Evolutionary conservation across 92 coral and sea anemone genomes (phyloP), one percentile per base, ranked within the genome.

Genomic region (Palythoa grandis): DNA sequence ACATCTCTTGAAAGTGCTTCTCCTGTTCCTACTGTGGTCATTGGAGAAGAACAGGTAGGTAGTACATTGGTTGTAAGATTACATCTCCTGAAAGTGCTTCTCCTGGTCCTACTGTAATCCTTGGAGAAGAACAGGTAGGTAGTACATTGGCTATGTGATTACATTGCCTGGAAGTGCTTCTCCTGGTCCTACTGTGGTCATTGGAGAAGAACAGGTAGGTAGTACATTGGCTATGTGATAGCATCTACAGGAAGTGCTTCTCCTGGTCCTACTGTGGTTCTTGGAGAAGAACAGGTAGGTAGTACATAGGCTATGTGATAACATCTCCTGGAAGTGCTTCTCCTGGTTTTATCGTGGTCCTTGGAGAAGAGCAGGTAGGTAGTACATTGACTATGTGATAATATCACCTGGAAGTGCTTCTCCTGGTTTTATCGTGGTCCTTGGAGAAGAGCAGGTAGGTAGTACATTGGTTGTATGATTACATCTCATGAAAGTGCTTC

Each of bases 381-480:
- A 25, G 43, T 1, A 29, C 11, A 68, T 7, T 19, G 16, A 4
- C 12, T 29, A 20, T 24, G 20, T n/a, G 67, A 87, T 92, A 15
- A 8, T 66, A 8, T 72, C 76, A 86, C 86, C 85, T 37, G 66
- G 15, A 43, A 77, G 74, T 23, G 22, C 85, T 68, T 11, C 91
- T 65, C 90, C 95, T 74, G 67, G 63, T 54, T 74, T 87, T 47
- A 88, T 91, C 10, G 90, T 86, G 7, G 88, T 90, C 61, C 85
- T 96, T 48, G 95, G 92, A 54, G 93, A 96, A 5, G 93, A 91
- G 15, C 98, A 94, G 2, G n/a, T n/a, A n/a, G n/a, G n/a, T n/a
- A n/a, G n/a, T n/a, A n/a, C n/a, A n/a, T n/a, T n/a, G n/a, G n/a
- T 20, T 29, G 37, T 24, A 66, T n/a, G 67, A 87, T 92, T 15